Evolutionary conservation across 1,140 invertebrate genomes (phyloP), one percentile per base, ranked within the genome.

Genomic region (Epicauta chinensis): DNA sequence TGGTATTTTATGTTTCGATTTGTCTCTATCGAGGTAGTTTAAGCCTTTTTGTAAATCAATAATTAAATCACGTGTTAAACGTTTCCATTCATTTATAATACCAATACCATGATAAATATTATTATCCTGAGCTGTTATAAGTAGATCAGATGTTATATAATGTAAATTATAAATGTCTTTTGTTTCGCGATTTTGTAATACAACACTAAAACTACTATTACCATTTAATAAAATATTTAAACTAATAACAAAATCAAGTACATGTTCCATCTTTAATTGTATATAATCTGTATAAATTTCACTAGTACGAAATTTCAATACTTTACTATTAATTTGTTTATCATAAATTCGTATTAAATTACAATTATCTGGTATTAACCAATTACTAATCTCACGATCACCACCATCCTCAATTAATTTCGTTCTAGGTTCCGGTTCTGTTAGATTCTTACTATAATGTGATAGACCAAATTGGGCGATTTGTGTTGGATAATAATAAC

Each of bases 401-500:
- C 81, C 81, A 23, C 10, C 32, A 71, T 93, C 86, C 63, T 94
- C 90, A 7, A 91, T 71, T 0, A 82, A 58, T 58, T 77, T 81
- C 53, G 80, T 71, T 30, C 80, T 77, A 3, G 87, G 86, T 60
- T 85, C 80, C 0, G 84, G 80, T 61, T 91, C 89, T 0, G 87
- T 90, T 12, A 93, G 66, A 73, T 93, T 91, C 74, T 97, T 97
- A 69, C 92, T 96, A 72, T 95, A 98, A 73, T 99, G 97, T 16
- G 93, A 91, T 30, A 99, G 72, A 0, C 92, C 97, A 72, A 93
- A 99, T 71, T 99, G 97, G 3, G 95, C 93, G 56, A 99, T 97
- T 77, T 99, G 97, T 2, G 96, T 98, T 0, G 96, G 94, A 75
- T 99, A 99, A 70, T 87, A 95, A 71, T 98, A 97, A 0, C 93